Conservation (phyloP, 1,140 invertebrate genomes). For the Neuroterus valhalla region DNA sequence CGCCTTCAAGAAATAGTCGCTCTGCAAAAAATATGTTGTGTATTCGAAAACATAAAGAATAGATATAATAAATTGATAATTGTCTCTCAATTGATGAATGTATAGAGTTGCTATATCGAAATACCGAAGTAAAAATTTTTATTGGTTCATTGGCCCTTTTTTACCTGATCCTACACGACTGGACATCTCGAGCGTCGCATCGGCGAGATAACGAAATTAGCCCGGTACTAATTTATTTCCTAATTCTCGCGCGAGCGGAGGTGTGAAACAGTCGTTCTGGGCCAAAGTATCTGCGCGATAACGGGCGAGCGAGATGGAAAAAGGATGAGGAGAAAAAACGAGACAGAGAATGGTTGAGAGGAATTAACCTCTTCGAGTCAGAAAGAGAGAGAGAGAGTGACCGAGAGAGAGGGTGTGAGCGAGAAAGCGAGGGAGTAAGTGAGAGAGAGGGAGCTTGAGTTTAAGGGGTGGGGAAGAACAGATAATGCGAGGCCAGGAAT, state of each 20-base stretch:
- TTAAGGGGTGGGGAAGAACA: conserved; percentile 49
- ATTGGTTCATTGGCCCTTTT: conserved; percentile 15
- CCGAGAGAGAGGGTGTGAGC: conserved; percentile 57
- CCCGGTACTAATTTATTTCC: conserved; percentile 74
- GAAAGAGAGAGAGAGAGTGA: conserved; percentile 53
- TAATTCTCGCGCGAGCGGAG: conserved; percentile 72
- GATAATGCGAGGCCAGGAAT: conserved; percentile 72
- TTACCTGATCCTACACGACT: conserved; percentile 51
- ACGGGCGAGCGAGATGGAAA: conserved; percentile 51
- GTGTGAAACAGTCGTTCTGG: conserved; percentile 73
- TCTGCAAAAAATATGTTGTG: no score
- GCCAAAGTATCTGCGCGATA: conserved; percentile 61
- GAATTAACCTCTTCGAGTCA: background rate
- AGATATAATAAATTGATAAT: no score
- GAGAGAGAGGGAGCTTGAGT: conserved; percentile 38
- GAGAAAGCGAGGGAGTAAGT: conserved; percentile 44
- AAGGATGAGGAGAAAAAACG: conserved; percentile 46
- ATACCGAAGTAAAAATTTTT: background rate
- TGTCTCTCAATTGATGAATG: no score
- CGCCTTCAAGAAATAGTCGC: no score
- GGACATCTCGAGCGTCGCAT: conserved; percentile 67
- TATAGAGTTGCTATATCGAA: background rate
- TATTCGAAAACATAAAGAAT: no score
- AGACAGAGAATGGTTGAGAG: background rate
- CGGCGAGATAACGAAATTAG: conserved; percentile 73